Percentiles rank a stretch among this genome's conserved stretches.
Evolutionary conservation across 2,888 invertebrate species (phyloP).

Genomic region (Lottia gigantea): DNA sequence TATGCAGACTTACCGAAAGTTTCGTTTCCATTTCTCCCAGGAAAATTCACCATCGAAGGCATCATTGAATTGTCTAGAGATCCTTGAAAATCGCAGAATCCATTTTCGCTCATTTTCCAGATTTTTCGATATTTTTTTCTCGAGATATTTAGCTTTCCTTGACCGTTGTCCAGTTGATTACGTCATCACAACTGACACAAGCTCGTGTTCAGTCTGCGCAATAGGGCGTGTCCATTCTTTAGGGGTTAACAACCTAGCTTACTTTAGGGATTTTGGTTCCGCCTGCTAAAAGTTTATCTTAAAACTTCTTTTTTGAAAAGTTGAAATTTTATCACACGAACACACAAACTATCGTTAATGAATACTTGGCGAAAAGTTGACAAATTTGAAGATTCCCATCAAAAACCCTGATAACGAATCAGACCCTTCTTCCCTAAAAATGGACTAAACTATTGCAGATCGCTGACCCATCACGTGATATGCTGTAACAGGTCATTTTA

Average conservation of each 20-base stretch:
- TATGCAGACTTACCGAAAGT: slow-evolving; percentile 6
- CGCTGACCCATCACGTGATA: slow-evolving; percentile 6
- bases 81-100: slow-evolving; percentile 1
- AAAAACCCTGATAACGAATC: no score
- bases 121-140: slow-evolving; percentile 4
- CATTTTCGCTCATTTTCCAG: neutral
- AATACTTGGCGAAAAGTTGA: no score
- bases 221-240: slow-evolving; percentile 36
- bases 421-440: neutral
- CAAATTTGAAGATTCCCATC: no score
- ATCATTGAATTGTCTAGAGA: neutral
- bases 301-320: no score
- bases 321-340: no score
- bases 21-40: neutral
- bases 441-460: neutral
- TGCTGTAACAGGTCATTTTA: neutral
- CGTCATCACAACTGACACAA: slow-evolving; percentile 45
- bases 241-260: neutral
- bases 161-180: slow-evolving; percentile 32
- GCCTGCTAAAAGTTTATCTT: no score
- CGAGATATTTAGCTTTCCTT: neutral
- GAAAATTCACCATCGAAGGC: slow-evolving; percentile 2
- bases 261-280: no score
- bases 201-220: slow-evolving; percentile 40
- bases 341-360: no score